Conservation (phyloP, 2,888 invertebrate species). For the Rhodophaea formosa region DNA sequence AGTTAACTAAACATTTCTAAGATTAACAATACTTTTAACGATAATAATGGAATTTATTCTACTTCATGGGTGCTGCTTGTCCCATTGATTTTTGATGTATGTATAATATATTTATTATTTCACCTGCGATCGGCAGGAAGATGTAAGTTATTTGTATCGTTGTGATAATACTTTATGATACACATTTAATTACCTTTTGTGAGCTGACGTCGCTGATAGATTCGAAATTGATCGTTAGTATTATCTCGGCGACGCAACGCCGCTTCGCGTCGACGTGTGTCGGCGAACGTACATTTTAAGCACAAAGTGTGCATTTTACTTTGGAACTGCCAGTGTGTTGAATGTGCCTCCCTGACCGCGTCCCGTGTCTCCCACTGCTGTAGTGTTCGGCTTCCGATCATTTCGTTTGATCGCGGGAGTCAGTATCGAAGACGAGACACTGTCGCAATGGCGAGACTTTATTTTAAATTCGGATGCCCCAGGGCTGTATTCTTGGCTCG, state of each 20-base stretch:
- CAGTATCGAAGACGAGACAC: constrained; percentile 14
- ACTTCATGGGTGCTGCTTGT: constrained; percentile 13
- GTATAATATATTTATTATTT: constrained; percentile 16
- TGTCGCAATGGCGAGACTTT: constrained; percentile 9
- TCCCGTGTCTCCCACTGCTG: constrained; percentile 25
- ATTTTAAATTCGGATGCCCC: constrained; percentile 11
- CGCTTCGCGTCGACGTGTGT: constrained; percentile 45
- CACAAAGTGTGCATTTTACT: constrained; percentile 65
- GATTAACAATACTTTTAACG: constrained; percentile 24
- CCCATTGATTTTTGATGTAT: constrained; percentile 11
- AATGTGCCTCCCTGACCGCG: constrained; percentile 41
- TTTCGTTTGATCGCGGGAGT: constrained; percentile 15
- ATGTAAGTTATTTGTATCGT: constrained; percentile 10
- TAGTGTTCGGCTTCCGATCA: constrained; percentile 14
- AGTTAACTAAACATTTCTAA: constrained; percentile 22
- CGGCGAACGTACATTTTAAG: constrained; percentile 53
- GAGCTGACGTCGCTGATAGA: constrained; percentile 66
- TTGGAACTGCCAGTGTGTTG: constrained; percentile 57
- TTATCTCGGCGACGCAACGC: constrained; percentile 50
- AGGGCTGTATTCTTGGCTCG: constrained; percentile 24
- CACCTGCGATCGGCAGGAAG: constrained; percentile 2
- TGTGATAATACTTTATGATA: constrained; percentile 14
- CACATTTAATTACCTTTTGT: constrained; percentile 29
- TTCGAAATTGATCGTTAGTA: constrained; percentile 76
- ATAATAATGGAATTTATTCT: constrained; percentile 13